Evolutionary conservation across 2,797 vertebrate genomes (phyloP), one percentile per base, ranked within the genome.

Genomic region (Kryptopterus vitreolus): DNA sequence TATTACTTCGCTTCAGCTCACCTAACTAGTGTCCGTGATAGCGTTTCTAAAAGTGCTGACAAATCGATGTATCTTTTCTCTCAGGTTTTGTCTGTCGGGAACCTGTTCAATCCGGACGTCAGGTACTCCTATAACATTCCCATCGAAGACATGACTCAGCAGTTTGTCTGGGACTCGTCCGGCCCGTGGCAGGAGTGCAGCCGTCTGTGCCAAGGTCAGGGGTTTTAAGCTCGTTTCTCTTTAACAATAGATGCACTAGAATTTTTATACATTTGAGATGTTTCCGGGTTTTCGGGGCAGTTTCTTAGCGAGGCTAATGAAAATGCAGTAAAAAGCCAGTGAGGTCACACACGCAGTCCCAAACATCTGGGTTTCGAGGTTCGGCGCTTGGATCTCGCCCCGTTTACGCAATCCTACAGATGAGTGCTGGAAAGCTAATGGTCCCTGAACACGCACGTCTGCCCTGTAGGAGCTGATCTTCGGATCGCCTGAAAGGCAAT

Each of bases 111-210:
- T 88, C 97, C 98, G 7, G 95, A 99, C 0, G 97, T 99, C 85
- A 95, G 96, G 89, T 99, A 96, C 89, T 96, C 96, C 0, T 99
- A 97, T 91, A 99, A 96, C 91, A 93, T 99, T 85, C 98, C 98
- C 26, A 98, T 99, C 77, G 98, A 98, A 89, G 97, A 96, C 88
- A 96, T 95, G 88, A 94, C 95, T 83, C 96, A 98, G 87, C 96
- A 95, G 87, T 99, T 97, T 90, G 94, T 96, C 89, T 99, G 98
- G 98, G 96, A 98, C 81, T 91, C 90, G 0, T 95, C 96, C 22
- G 98, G 98, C 73, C 95, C 96, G 0, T 99, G 97, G 97, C 96
- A 98, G 88, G 91, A 96, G 69, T 99, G 98, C 90, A 99, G 93
- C 88, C 96, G 93, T 62, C 92, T 96, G 85, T 99, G 98, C 91